Percentiles rank a stretch among this genome's conserved stretches.
These are phyloP conservation scores for Boloria selene DNA, from an alignment of 2,888 invertebrate species.

Conservation along the genomic window DNA sequence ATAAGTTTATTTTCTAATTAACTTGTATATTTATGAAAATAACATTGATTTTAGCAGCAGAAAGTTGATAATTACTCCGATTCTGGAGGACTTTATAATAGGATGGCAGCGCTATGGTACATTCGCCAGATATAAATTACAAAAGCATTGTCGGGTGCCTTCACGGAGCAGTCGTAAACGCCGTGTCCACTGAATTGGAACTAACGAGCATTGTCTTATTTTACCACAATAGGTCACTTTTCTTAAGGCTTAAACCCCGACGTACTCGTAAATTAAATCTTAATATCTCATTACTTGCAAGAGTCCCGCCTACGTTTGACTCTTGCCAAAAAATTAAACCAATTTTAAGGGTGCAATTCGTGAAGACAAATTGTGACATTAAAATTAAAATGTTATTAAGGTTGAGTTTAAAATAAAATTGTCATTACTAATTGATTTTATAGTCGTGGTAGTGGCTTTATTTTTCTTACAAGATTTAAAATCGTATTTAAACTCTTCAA, in stretches of 20 bases:
- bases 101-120: conserved; percentile 54
- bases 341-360: conserved; percentile 36
- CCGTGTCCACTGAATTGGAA: conserved; percentile 68
- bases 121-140: conserved; percentile 71
- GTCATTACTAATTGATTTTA: too few relatives aligned
- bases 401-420: too few relatives aligned
- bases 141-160: conserved; percentile 68
- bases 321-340: conserved; percentile 61
- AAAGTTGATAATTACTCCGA: conserved; percentile 18
- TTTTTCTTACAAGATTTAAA: too few relatives aligned
- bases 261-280: conserved; percentile 77
- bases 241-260: conserved; percentile 72
- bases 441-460: too few relatives aligned
- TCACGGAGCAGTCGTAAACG: conserved; percentile 57
- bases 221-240: conserved; percentile 78
- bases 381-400: background rate
- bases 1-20: background rate
- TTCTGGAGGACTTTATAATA: conserved; percentile 36
- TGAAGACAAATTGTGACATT: conserved; percentile 11
- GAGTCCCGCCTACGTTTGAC: conserved; percentile 58
- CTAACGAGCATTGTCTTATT: conserved; percentile 78
- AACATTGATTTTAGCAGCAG: background rate
- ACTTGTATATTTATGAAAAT: background rate
- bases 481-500: too few relatives aligned
- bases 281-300: conserved; percentile 81